Evolutionary conservation across 2,888 invertebrate genomes (phyloP), one percentile per base, ranked within the genome.

Genomic region (Sesia apiformis): DNA sequence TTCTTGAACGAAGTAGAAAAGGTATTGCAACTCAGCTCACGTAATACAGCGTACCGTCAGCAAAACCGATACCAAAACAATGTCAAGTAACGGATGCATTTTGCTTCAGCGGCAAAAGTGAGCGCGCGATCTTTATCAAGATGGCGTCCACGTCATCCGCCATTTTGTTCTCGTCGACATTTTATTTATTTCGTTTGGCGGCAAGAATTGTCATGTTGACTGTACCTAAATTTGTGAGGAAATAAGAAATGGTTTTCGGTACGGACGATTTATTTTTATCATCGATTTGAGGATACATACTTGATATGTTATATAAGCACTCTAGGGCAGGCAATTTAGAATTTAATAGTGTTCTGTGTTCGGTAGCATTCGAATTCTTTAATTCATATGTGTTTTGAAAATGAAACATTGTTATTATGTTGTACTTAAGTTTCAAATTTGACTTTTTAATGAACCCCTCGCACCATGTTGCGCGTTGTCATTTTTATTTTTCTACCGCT

Each of bases 51-150:
- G 39, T 50, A 50, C 5, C 38, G 50, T 50, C 38, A 50, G 50
- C 39, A 38, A 23, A 50, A 50, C 7, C 39, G 38, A 38, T 39
- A 50, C 50, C 50, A 56, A 50, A 8, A 50, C 50, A 50, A 39
- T 55, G 52, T 53, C 40, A 40, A 40, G 42, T 43, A 53, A 4
- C 38, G 50, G 51, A 51, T 54, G 51, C 54, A 54, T 53, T 50
- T 41, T 50, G 49, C 51, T 42, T 39, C 69, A 66, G 67, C 63
- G 63, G 60, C 62, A 70, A 66, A 63, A 63, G 63, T 58, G 59
- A 63, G 59, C 59, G 64, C 61, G 61, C 62, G 63, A 64, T 65
- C 63, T 54, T 60, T 69, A 74, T 70, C 74, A 64, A 70, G 67
- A 72, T 71, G 66, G 62, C 57, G 56, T 40, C 8, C 46, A 23